Percentiles rank a stretch among this genome's conserved stretches.
phyloP scores from a whole-genome alignment of 2,797 vertebrate species.

The Liasis olivaceus region DNA sequence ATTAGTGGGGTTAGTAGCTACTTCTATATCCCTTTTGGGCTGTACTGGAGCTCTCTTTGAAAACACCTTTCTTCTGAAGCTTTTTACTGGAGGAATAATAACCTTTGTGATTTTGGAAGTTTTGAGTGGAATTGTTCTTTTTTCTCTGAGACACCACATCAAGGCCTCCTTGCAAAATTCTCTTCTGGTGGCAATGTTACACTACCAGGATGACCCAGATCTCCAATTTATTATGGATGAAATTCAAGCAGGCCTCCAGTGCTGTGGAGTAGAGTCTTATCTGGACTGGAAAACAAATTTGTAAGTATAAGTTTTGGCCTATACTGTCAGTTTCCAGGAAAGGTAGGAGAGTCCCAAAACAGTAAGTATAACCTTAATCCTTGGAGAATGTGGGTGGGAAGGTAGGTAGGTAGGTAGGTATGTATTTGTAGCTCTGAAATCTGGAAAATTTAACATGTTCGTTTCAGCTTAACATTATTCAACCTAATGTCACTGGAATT shows the following conservation, averaged over 20 bases:
- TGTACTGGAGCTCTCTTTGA: conserved; percentile 85
- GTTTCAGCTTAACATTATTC: not conserved
- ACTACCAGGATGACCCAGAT: conserved; percentile 88
- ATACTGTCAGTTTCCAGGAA: not conserved
- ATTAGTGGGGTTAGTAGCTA: conserved; percentile 74
- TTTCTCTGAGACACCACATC: conserved; percentile 75
- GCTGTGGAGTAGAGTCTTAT: conserved; percentile 87
- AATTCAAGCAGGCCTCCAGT: conserved; percentile 84
- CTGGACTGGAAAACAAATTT: conserved; percentile 87
- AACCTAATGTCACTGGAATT: not conserved
- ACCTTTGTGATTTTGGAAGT: conserved; percentile 74
- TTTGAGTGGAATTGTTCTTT: conserved; percentile 74
- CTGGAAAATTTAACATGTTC: no score
- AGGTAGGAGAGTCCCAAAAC: not conserved
- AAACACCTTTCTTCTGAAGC: conserved; percentile 79
- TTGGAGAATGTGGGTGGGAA: not conserved
- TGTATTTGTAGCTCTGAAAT: not conserved
- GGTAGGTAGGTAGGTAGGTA: not conserved
- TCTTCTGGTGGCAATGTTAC: conserved; percentile 78
- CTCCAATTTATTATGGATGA: conserved; percentile 88
- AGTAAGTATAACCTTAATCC: not conserved
- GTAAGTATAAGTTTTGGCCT: conserved; percentile 74
- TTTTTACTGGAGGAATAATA: conserved; percentile 75
- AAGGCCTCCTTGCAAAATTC: conserved; percentile 67
- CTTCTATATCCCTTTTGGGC: conserved; percentile 79